Base-by-base conservation (phyloP, 2,888 invertebrate genomes). In the Candidula unifasciata region DNA sequence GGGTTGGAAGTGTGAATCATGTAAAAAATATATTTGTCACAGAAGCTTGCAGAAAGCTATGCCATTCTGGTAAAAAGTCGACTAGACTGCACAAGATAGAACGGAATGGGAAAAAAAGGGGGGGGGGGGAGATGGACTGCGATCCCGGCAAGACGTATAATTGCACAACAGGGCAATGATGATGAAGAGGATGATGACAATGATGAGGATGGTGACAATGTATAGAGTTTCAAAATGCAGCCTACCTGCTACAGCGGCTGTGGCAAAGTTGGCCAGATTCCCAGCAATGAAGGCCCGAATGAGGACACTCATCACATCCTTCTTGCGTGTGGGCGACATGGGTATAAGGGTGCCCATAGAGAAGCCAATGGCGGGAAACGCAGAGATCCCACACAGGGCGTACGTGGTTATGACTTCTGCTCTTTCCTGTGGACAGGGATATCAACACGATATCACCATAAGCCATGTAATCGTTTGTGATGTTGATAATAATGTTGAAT, bases 331-430 rank as follows among this genome's bases (percentile, higher is more conserved):
- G 0, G 83, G 83, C 5, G 83, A 80, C 82, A 87, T 68, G 69
- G 81, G 85, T 2, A 87, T 74, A 69, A 87, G 54, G 3, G 85
- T 79, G 1, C 86, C 86, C 71, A 87, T 83, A 21, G 83, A 81
- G n/a, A 87, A 82, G 0, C 86, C 86, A 6, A 87, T 87, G 57
- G 86, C 80, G 33, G 86, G 85, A 64, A 87, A 82, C 13, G 86
- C 85, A 24, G 86, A 87, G 54, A 87, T 79, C 6, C 86, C 86
- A 68, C 86, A 87, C 44, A 86, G 71, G 21, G 84, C 84, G 66
- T 86, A 84, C 27, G 84, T 84, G 8, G 79, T 64, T 37, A 85
- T 87, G 30, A 85, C 83, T 74, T 87, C 86, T 8, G 81, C 71
- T 5, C 85, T 77, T 37, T 81, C 83, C 80, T 64, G 0, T 21